Conservation (phyloP, 2,888 invertebrate species). For the Antitype chi region DNA sequence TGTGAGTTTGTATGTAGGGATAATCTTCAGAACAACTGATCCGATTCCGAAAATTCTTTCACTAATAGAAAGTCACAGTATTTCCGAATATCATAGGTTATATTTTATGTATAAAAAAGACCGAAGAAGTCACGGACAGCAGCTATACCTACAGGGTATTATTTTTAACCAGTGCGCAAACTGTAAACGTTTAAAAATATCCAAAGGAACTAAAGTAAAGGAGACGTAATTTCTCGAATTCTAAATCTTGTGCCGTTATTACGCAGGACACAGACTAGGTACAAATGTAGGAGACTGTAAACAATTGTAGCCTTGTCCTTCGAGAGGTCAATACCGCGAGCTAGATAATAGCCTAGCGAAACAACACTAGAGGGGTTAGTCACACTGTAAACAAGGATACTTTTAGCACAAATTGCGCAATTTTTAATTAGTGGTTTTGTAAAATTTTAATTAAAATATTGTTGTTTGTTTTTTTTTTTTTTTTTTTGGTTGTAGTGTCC, state of each 20-base stretch:
- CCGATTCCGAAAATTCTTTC: background rate
- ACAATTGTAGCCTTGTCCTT: constrained; percentile 66
- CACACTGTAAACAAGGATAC: constrained; percentile 45
- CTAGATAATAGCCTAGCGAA: constrained; percentile 50
- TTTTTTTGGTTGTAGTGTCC: background rate
- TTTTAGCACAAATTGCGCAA: constrained; percentile 18
- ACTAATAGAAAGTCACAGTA: background rate
- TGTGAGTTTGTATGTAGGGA: background rate
- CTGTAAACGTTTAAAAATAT: background rate
- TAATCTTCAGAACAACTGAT: background rate
- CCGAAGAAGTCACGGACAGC: background rate
- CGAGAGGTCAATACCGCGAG: constrained; percentile 53
- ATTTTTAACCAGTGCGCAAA: too few relatives aligned
- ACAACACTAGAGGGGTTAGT: constrained; percentile 37
- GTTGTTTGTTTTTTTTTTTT: background rate
- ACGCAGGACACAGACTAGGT: constrained; percentile 46
- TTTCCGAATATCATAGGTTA: background rate
- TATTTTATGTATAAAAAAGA: background rate
- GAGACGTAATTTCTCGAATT: background rate
- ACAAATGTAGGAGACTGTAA: constrained; percentile 49
- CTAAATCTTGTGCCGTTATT: background rate
- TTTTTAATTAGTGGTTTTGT: constrained; percentile 28
- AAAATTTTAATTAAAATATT: constrained; percentile 1
- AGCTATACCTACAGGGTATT: too few relatives aligned
- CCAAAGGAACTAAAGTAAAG: background rate